Percentiles rank a stretch among this genome's conserved stretches.
phyloP scores from a whole-genome alignment of 2,888 invertebrate genomes.

The Tortrix viridana region DNA sequence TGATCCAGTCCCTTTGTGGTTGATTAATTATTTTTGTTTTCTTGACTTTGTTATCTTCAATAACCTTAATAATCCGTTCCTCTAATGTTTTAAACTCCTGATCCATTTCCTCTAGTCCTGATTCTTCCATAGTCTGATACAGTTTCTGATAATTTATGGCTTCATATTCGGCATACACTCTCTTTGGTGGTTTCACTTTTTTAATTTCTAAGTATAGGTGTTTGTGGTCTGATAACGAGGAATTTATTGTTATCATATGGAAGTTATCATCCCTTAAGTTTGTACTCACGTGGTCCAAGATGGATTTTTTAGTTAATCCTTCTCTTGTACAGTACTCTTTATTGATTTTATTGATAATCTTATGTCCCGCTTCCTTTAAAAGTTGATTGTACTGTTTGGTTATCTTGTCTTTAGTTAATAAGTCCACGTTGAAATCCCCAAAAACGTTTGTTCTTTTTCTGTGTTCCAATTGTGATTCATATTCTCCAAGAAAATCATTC shows the following conservation, averaged over 20 bases:
- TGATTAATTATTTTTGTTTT: conserved; percentile 31
- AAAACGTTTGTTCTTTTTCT: background rate
- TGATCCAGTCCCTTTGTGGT: conserved; percentile 39
- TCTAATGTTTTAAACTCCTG: background rate
- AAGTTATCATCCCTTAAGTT: background rate
- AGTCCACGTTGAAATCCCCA: background rate
- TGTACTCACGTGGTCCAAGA: conserved; percentile 3
- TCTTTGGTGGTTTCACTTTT: background rate
- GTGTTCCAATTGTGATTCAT: background rate
- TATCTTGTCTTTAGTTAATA: background rate
- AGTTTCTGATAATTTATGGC: background rate
- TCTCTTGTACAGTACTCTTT: conserved; percentile 36
- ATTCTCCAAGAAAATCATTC: background rate
- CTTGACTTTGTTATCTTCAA: too few species aligned
- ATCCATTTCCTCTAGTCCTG: background rate
- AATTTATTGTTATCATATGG: conserved; percentile 18
- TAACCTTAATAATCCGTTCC: background rate
- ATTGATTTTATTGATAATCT: background rate
- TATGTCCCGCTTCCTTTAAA: background rate
- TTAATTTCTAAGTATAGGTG: conserved; percentile 41
- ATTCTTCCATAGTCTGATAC: too few species aligned
- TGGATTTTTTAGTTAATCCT: background rate
- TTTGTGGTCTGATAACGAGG: conserved; percentile 44
- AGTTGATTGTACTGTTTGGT: background rate
- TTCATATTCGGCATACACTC: conserved; percentile 14